These are phyloP conservation scores for Otolemur garnettii DNA, from an alignment of 2,113 vertebrate genomes.

Conservation along the genomic window DNA sequence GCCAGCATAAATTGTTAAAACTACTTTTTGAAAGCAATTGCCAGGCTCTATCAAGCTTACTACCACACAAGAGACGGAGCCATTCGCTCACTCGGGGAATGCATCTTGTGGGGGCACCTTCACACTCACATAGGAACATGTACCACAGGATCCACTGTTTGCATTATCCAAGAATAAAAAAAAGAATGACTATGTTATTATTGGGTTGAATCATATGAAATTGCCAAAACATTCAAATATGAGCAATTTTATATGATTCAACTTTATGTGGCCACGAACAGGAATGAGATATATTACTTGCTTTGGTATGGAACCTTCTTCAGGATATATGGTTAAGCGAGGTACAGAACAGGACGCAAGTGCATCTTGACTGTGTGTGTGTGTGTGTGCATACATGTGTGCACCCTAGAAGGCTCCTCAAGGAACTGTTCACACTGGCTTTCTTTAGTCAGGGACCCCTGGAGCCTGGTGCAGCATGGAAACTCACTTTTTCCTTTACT, in stretches of 20 bases:
- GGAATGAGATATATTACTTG: neutral
- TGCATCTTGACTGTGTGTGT: neutral
- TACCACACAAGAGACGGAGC: neutral
- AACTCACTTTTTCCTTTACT: constrained; percentile 30
- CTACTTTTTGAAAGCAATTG: neutral
- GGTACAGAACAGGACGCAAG: neutral
- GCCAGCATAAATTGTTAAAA: neutral
- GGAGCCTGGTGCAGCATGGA: neutral
- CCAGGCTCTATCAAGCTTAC: neutral
- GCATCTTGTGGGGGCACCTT: neutral
- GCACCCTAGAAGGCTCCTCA: neutral
- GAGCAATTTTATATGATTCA: neutral
- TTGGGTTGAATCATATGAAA: constrained; percentile 5
- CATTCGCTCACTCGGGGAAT: neutral
- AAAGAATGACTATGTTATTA: neutral
- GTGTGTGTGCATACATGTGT: too few species aligned
- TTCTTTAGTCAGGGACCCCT: neutral
- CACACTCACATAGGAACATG: neutral
- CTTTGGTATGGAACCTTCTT: neutral
- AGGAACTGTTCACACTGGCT: neutral
- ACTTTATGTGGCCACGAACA: neutral
- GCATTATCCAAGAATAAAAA: constrained; percentile 32
- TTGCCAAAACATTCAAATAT: neutral
- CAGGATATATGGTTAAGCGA: neutral
- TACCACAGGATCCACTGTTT: neutral